Conservation (phyloP, 2,113 vertebrate species). For the Azemiops feae region DNA sequence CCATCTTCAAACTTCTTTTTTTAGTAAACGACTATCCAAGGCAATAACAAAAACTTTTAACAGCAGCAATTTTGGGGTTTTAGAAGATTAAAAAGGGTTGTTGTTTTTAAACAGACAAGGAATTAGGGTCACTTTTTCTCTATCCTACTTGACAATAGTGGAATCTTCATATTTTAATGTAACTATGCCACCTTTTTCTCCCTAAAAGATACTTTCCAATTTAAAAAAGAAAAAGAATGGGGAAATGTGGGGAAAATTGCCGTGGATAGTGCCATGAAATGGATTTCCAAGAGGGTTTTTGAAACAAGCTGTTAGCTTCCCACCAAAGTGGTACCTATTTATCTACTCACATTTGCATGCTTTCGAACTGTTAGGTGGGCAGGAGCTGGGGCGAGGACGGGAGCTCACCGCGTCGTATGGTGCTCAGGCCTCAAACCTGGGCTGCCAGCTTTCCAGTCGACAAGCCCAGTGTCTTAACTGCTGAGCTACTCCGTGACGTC, state of each 20-base stretch:
- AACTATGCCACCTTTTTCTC: neutral
- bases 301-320: neutral
- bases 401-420: rapidly evolving
- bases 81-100: neutral
- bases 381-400: neutral
- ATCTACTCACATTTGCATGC: neutral
- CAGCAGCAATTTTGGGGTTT: neutral
- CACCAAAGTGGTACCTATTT: neutral
- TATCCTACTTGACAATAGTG: neutral
- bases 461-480: neutral
- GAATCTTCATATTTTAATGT: neutral
- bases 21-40: neutral
- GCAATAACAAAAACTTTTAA: neutral
- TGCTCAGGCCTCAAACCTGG: neutral
- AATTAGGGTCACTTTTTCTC: neutral
- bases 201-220: neutral
- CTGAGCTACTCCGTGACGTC: neutral
- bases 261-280: neutral
- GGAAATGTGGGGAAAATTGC: neutral
- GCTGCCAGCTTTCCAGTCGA: neutral
- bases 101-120: neutral
- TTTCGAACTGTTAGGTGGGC: neutral
- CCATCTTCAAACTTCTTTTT: neutral
- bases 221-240: neutral
- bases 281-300: neutral